Conservation (phyloP, 2,797 vertebrate species). For the Helostoma temminkii region DNA sequence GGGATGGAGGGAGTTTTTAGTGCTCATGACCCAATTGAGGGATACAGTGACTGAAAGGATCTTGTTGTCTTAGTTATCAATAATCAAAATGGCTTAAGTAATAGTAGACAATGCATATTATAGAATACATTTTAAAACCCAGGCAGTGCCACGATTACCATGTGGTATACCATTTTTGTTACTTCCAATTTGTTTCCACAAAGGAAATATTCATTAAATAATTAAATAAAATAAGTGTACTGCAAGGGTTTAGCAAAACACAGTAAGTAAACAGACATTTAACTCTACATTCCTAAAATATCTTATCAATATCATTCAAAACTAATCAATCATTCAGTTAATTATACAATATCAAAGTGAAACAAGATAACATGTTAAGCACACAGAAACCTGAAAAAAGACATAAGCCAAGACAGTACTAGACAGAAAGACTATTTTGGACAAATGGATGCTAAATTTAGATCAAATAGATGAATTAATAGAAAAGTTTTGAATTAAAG, state of each 20-base stretch:
- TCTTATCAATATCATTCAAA: conserved; percentile 61
- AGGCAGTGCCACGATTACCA: conserved; percentile 82
- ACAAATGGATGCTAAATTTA: conserved; percentile 70
- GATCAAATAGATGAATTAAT: conserved; percentile 53
- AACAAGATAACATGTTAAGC: conserved; percentile 69
- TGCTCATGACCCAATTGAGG: conserved; percentile 61
- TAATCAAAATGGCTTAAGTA: conserved; percentile 26
- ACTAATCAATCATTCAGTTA: conserved; percentile 56
- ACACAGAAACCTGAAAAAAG: conserved; percentile 77
- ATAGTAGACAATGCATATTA: conserved; percentile 44
- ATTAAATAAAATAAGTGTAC: conserved; percentile 83
- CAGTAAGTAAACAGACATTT: conserved; percentile 63
- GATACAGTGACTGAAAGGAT: conserved; percentile 46
- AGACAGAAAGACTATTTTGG: conserved; percentile 56
- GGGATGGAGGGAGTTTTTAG: conserved; percentile 53
- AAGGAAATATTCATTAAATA: conserved; percentile 76
- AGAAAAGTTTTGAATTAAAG: conserved; percentile 47
- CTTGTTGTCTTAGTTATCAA: conserved; percentile 29
- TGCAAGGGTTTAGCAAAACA: conserved; percentile 85
- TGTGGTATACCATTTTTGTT: conserved; percentile 29
- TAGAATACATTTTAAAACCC: conserved; percentile 81
- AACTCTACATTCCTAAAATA: conserved; percentile 57
- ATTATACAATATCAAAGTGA: conserved; percentile 58
- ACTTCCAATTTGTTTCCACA: conserved; percentile 80
- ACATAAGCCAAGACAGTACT: conserved; percentile 73